Percentiles rank a stretch among this genome's conserved stretches.
Evolutionary conservation across 2,888 invertebrate species (phyloP).

Genomic region (Eulithis testata): DNA sequence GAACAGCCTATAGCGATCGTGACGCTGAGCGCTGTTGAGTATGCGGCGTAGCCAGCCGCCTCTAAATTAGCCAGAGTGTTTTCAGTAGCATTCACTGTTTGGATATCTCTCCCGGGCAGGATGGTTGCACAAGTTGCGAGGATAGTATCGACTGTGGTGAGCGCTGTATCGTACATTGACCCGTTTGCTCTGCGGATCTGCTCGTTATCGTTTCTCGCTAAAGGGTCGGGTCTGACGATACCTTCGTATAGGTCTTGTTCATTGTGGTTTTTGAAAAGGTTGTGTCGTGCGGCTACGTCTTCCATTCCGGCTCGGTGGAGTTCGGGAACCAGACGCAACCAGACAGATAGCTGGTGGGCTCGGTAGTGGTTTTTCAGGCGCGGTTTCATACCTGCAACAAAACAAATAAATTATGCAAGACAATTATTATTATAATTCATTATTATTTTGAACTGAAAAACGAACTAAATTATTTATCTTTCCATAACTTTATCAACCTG

Average conservation of each 20-base stretch:
- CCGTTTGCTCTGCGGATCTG: conserved; percentile 83
- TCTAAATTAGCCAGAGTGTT: conserved; percentile 92
- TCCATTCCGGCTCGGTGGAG: conserved; percentile 95
- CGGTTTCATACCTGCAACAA: conserved; percentile 92
- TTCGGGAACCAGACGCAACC: conserved; percentile 97
- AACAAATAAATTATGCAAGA: background rate
- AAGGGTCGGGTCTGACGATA: conserved; percentile 93
- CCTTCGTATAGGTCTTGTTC: conserved; percentile 96
- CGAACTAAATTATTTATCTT: too few relatives aligned
- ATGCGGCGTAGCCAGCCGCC: conserved; percentile 90
- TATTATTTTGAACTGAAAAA: too few relatives aligned
- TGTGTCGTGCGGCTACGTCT: conserved; percentile 93
- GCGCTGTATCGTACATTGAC: conserved; percentile 82
- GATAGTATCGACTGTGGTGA: conserved; percentile 88
- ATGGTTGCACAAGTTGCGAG: conserved; percentile 89
- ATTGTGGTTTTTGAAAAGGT: conserved; percentile 95
- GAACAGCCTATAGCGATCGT: conserved; percentile 93
- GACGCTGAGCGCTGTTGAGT: conserved; percentile 90
- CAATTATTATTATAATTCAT: too few relatives aligned
- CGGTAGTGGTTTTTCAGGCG: conserved; percentile 96
- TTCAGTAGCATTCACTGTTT: conserved; percentile 83
- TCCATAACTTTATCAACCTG: too few relatives aligned
- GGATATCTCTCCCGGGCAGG: conserved; percentile 79
- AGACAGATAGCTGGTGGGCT: conserved; percentile 97
- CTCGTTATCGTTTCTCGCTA: conserved; percentile 87